Base-by-base conservation (phyloP, 64 coral and sea anemone species). In the Trachythela sp. region DNA sequence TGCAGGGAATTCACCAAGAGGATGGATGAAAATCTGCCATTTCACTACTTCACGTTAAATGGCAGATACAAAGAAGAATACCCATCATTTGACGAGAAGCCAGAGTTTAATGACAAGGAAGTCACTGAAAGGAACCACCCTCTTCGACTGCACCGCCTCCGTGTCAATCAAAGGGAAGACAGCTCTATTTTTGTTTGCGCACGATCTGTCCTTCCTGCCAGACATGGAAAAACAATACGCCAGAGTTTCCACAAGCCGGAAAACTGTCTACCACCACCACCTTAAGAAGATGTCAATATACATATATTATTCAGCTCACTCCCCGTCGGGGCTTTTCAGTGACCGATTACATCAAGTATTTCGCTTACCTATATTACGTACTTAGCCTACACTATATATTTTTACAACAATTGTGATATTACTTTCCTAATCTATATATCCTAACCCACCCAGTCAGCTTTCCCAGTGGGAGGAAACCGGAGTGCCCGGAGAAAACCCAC, bases 1-100 rank as follows among this genome's bases (percentile, higher is more conserved):
- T n/a, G n/a, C 87, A 88, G 93, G 86, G 89, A 94, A 60, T 91
- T 91, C 80, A 91, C 77, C 11, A 94, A 94, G 41, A 88, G 90
- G 76, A 94, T 94, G 89, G 89, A 91, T 48, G 9, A 14, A 48
- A 41, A 41, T 14, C 87, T 92, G 0, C 87, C 86, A 56, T 92
- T 92, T 36, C 72, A 84, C 39, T 89, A 85, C 24, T 92, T 35
- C 18, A 92, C 91, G 4, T 58, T 92, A 22, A 92, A 89, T 85
- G 83, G 83, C 8, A 87, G 91, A 17, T 92, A 85, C 34, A 70
- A 92, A 17, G 91, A 92, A 38, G 40, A 88, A 3, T 54, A 75
- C 6, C 37, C 85, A 35, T 89, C 91, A 18, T 92, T 92, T 75
- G 91, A 92, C 49, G 77, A 70, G 0, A 64, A 40, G 1, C 91